Evolutionary conservation across 2,888 invertebrate genomes (phyloP).

Genomic region (Leptopterna dolabrata): DNA sequence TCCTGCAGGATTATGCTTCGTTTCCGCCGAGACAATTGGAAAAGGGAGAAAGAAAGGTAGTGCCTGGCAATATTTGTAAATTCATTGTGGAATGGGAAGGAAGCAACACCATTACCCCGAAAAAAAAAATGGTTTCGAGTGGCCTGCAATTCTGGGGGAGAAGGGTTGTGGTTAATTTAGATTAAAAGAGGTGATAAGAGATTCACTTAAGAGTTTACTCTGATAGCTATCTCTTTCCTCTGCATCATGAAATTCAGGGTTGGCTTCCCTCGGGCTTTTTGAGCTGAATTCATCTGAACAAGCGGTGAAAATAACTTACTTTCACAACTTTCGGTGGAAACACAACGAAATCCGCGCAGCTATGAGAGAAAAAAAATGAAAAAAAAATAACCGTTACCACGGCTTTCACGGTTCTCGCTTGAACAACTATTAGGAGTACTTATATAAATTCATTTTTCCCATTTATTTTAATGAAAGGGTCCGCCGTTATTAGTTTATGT

Average conservation of each 20-base stretch:
- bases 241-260: constrained; percentile 8
- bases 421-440: background rate
- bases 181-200: constrained; percentile 45
- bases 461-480: too few species aligned
- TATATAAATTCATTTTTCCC: too few species aligned
- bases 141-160: constrained; percentile 15
- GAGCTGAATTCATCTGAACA: constrained; percentile 8
- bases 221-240: constrained; percentile 33
- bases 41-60: background rate
- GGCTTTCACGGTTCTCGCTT: background rate
- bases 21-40: background rate
- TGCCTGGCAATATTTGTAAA: constrained; percentile 20
- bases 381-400: too few species aligned
- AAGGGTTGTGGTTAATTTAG: constrained; percentile 35
- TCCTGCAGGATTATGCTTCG: background rate
- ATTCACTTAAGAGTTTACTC: constrained; percentile 37
- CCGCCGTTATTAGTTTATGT: too few species aligned
- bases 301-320: background rate
- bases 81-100: background rate
- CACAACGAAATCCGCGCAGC: background rate
- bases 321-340: background rate
- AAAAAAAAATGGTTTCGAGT: constrained; percentile 36
- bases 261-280: background rate
- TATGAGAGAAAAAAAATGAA: background rate
- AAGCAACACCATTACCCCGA: constrained; percentile 26